phyloP scores from a whole-genome alignment of 2,888 invertebrate genomes.

The Galerucella pusilla region DNA sequence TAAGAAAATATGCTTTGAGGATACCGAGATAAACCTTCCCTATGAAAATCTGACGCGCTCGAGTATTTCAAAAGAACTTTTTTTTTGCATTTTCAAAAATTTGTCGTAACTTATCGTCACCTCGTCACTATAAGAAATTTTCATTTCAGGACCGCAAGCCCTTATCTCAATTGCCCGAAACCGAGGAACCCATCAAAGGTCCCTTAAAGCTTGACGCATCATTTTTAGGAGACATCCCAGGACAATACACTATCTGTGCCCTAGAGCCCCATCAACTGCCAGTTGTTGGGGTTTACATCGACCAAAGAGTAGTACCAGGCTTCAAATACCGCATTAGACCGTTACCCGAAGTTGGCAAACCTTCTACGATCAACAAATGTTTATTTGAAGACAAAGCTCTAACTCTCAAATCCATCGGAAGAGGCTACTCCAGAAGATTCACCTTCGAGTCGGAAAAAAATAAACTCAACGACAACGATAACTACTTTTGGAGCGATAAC shows the following conservation, averaged over 20 bases:
- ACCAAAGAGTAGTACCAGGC: slow-evolving; percentile 77
- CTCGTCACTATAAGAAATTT: too few relatives aligned
- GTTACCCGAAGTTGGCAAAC: slow-evolving; percentile 67
- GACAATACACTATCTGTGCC: slow-evolving; percentile 72
- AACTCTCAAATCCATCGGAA: slow-evolving; percentile 75
- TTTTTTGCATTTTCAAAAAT: too few relatives aligned
- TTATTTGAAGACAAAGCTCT: slow-evolving; percentile 76
- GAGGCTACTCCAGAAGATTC: slow-evolving; percentile 79
- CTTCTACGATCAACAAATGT: slow-evolving; percentile 60
- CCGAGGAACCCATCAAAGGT: slow-evolving; percentile 30
- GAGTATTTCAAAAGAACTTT: too few relatives aligned
- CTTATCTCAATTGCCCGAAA: not conserved
- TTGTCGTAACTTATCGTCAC: too few relatives aligned
- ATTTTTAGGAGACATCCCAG: slow-evolving; percentile 74
- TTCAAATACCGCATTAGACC: slow-evolving; percentile 80
- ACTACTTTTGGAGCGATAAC: slow-evolving; percentile 85
- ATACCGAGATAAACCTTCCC: too few relatives aligned
- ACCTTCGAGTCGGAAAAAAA: slow-evolving; percentile 73
- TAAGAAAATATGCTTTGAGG: too few relatives aligned
- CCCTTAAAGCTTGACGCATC: slow-evolving; percentile 68
- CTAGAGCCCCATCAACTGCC: slow-evolving; percentile 74
- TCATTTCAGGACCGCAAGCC: too few relatives aligned
- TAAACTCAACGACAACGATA: slow-evolving; percentile 74
- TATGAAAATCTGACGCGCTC: too few relatives aligned
- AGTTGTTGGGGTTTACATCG: slow-evolving; percentile 78